phyloP scores from a whole-genome alignment of 2,888 invertebrate species.

The Ceriagrion tenellum region DNA sequence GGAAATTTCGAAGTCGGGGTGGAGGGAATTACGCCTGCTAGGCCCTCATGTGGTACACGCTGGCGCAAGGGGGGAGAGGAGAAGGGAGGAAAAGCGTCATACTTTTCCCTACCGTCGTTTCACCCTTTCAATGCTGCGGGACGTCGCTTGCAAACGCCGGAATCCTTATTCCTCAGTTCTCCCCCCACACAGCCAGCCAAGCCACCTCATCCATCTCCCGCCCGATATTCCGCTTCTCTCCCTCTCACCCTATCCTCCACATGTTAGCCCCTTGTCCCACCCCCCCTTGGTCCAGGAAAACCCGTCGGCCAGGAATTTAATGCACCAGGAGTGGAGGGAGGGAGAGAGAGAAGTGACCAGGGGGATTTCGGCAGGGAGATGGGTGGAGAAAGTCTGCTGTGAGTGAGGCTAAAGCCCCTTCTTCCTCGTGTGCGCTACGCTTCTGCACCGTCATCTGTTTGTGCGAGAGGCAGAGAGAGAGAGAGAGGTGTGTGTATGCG shows the following conservation, averaged over 20 bases:
- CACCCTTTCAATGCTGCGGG: conserved; percentile 29
- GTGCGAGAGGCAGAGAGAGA: conserved; percentile 16
- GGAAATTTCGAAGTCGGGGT: background rate
- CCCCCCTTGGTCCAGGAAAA: background rate
- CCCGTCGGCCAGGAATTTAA: conserved; percentile 57
- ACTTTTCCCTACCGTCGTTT: background rate
- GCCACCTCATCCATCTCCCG: conserved; percentile 4
- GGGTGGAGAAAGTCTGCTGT: conserved; percentile 16
- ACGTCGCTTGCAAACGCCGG: conserved; percentile 27
- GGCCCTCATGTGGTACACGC: background rate
- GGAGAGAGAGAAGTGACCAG: background rate
- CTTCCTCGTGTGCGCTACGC: background rate
- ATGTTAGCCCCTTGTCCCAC: background rate
- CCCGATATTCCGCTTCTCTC: background rate
- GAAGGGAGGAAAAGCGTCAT: background rate
- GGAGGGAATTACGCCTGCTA: conserved; percentile 2
- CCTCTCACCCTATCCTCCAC: background rate
- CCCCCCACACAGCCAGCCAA: background rate
- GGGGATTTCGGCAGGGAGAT: background rate
- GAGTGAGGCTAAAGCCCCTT: conserved; percentile 47
- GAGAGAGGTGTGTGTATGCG: background rate
- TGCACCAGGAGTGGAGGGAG: conserved; percentile 19
- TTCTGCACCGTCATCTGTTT: conserved; percentile 47
- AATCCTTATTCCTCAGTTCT: conserved; percentile 3
- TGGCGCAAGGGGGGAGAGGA: background rate